Conservation (phyloP, 2,113 vertebrate genomes). For the Strix aluco region DNA sequence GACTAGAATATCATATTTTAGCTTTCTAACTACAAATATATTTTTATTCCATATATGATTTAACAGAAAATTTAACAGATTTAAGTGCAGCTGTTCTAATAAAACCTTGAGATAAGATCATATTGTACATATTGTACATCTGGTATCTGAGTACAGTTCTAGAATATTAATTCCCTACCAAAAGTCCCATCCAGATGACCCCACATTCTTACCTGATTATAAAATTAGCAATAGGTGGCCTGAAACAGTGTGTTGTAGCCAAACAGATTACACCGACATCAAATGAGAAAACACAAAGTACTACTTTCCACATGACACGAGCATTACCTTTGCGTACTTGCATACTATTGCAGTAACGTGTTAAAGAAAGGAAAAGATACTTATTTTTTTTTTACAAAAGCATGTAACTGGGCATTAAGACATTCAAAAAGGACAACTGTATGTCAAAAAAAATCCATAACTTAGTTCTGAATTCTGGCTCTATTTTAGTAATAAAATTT, state of each 20-base stretch:
- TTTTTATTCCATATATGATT: not conserved
- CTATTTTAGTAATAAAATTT: not conserved
- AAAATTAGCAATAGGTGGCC: not conserved
- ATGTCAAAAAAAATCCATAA: not conserved
- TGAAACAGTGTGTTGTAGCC: not conserved
- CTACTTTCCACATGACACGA: not conserved
- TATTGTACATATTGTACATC: not conserved
- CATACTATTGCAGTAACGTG: not conserved
- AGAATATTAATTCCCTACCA: not conserved
- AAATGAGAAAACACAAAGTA: not conserved
- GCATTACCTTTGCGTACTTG: not conserved
- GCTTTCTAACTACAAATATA: not conserved
- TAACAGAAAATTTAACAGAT: not conserved
- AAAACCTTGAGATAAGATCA: not conserved
- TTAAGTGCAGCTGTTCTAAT: not conserved
- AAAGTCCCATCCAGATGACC: not conserved
- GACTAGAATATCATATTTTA: not conserved
- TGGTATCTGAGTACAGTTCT: not conserved
- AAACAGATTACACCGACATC: not conserved
- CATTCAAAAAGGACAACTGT: not conserved
- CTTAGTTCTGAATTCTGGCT: not conserved
- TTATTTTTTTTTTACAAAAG: not conserved
- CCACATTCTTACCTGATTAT: not conserved
- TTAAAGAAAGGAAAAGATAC: not conserved
- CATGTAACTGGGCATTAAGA: not conserved